Base-by-base conservation (phyloP, 2,113 vertebrate species). In the Syrmaticus mikado region DNA sequence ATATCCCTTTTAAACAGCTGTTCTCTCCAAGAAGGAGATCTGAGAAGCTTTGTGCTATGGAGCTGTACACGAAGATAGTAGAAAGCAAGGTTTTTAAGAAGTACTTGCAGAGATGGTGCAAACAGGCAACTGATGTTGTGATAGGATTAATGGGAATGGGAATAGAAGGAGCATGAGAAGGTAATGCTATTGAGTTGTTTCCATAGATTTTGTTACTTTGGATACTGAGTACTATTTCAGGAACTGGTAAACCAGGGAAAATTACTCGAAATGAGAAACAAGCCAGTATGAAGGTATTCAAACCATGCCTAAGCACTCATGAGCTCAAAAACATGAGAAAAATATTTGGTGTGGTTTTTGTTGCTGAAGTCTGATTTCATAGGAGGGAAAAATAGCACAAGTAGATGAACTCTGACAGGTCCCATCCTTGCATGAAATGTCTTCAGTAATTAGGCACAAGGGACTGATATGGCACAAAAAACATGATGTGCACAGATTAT, bases 371-470 rank as follows among this genome's bases (percentile, higher is more conserved):
- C 22, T 81, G n/a, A 78, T 78, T 82, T 87, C 27, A 27, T 12
- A 40, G 2, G 10, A 22, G 2, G 13, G 43, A 61, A 84, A 84
- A 66, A 38, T 48, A 13, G 2, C 58, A 34, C 40, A 68, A 79
- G 50, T 4, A 8, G 40, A 36, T 62, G 68, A 89, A 66, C 2
- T 6, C 27, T 20, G 13, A 65, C 79, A 92, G n/a, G 28, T 34
- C n/a, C 28, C 28, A 66, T 45, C 16, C 66, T 87, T 45, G 48
- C 14, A 43, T 57, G 77, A 58, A 80, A 24, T 1, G 1, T 11
- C 17, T 41, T 52, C 20, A 71, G 41, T 72, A 93, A 90, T 86
- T 65, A 85, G 58, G 38, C 36, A 77, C 36, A 25, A 87, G 48
- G 57, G 45, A 89, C 30, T 85, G 45, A 68, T 73, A 25, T 0